Evolutionary conservation across 2,797 vertebrate species (phyloP), one percentile per base, ranked within the genome.

Genomic region (Thamnophis elegans): DNA sequence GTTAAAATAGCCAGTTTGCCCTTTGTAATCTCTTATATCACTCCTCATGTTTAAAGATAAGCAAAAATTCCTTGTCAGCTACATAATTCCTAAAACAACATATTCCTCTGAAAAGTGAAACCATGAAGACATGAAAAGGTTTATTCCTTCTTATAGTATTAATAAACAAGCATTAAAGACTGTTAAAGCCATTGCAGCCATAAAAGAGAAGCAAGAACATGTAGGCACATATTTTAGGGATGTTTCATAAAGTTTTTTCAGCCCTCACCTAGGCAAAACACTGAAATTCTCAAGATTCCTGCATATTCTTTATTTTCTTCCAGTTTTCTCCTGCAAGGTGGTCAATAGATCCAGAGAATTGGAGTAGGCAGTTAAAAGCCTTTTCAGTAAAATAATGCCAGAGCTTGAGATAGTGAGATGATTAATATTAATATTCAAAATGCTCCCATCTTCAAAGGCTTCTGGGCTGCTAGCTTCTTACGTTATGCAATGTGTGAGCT

Each of bases 11-110:
- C 93, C 89, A 86, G 89, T 92, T 91, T 94, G 91, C 94, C 90
- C 89, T 92, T 96, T 94, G 92, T 18, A 18, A 91, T 86, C 93
- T 86, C 93, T 94, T 97, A 95, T 96, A 96, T 96, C 95, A 94
- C 68, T 91, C 68, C 60, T 87, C 0, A 0, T 91, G 91, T 94
- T 94, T 93, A 94, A 94, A 94, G 18, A 90, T 32, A 51, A 26
- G 62, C 0, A 91, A 0, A 94, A 95, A 93, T 62, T 60, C 53
- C 26, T 90, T 87, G 47, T 78, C 18, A 53, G 47, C 47, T 11
- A n/a, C 88, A 0, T 0, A 55, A 28, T 94, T 93, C 86, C 94
- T 85, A 73, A 90, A 91, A 95, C 86, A 93, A 88, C 25, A 88
- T 53, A 90, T 90, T 60, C 47, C 65, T 88, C 6, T 88, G 36